Base-by-base conservation (phyloP, 2,113 vertebrate species). In the Chroicocephalus ridibundus region DNA sequence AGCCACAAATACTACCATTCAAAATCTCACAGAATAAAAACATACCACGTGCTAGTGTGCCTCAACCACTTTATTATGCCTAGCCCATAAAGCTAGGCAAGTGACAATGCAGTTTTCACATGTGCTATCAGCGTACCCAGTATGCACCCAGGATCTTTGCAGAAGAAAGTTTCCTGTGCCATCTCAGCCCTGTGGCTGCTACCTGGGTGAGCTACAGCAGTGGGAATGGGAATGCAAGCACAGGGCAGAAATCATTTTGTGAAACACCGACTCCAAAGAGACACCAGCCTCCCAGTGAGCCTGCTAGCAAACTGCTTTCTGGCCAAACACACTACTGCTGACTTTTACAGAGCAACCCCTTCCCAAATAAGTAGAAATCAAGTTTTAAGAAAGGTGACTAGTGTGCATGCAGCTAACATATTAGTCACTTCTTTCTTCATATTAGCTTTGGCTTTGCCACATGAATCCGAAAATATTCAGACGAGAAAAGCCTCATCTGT, bases 61-160 rank as follows among this genome's bases (percentile, higher is more conserved):
- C 47, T 27, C 32, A 79, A 27, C 2, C 47, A 13, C 31, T 38
- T 10, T 3, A 10, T 4, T 1, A 15, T 3, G 15, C n/a, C 64
- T 10, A 34, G 68, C 20, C 49, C 51, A 49, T 3, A 29, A n/a
- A n/a, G 6, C 11, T 2, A 16, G 25, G 10, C 0, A 13, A 25
- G 16, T 5, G 64, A 4, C 5, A 3, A 40, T n/a, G 6, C 15
- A 20, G 52, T 27, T 10, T 40, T n/a, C 27, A 14, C 29, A 6
- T 1, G 18, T 25, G 49, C 64, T 32, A 3, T 6, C 49, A 69
- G 27, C 0, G 1, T 36, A 14, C 51, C 9, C 0, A 4, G 54
- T 8, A 51, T 9, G 0, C 13, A 66, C 31, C 46, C 65, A 21
- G 38, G 58, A 24, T 27, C 57, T 17, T 7, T 7, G 70, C 4